Conservation (phyloP, 2,888 invertebrate species). For the Melikaiella ostensackeni region DNA sequence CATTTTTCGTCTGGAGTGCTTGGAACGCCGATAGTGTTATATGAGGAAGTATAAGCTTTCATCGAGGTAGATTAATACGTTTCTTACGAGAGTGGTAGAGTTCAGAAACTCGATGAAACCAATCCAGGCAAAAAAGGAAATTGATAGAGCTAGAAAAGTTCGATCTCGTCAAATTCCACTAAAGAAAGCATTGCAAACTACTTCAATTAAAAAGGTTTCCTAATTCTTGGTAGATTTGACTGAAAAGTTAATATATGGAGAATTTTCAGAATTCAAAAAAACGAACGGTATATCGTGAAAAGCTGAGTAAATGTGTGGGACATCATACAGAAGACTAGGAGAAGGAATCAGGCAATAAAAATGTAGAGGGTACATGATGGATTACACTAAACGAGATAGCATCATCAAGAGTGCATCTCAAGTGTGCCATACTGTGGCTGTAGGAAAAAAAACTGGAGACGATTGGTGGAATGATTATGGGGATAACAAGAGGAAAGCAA, state of each 20-base stretch:
- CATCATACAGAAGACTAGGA: too few species aligned
- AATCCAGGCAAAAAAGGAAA: background rate
- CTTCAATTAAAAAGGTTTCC: background rate
- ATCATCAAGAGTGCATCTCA: too few species aligned
- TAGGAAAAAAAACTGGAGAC: too few species aligned
- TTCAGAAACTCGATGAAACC: slow-evolving; percentile 31
- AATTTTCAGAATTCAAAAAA: too few species aligned
- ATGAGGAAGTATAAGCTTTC: slow-evolving; percentile 34
- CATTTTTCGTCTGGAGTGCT: slow-evolving; percentile 36
- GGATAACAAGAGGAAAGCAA: too few species aligned
- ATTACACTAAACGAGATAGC: too few species aligned
- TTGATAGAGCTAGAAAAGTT: background rate
- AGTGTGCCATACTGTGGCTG: too few species aligned
- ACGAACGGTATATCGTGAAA: too few species aligned
- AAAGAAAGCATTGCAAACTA: background rate
- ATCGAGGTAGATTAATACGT: slow-evolving; percentile 36
- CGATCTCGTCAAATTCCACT: background rate
- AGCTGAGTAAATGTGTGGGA: too few species aligned
- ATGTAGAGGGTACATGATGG: too few species aligned
- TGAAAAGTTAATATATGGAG: background rate
- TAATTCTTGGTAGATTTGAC: background rate
- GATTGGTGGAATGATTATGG: too few species aligned
- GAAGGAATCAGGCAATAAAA: too few species aligned
- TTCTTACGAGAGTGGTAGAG: slow-evolving; percentile 24
- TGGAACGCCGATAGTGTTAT: slow-evolving; percentile 20